phyloP scores from a whole-genome alignment of 2,113 vertebrate genomes.

The Melozone crissalis region DNA sequence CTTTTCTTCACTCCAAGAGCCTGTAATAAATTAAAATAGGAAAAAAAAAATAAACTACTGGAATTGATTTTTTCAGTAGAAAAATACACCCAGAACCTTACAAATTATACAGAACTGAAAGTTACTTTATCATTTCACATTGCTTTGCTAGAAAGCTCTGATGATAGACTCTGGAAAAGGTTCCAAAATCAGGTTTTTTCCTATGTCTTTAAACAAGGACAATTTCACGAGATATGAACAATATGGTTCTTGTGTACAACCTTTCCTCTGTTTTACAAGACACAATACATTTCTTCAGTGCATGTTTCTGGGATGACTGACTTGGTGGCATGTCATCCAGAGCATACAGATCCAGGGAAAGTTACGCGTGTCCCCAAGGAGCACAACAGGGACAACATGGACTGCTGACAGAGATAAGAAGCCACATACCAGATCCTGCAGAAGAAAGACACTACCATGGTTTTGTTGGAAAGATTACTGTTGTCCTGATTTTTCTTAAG shows the following conservation, averaged over 20 bases:
- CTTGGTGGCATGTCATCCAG: too few species aligned
- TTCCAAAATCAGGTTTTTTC: not conserved
- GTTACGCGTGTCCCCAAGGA: not conserved
- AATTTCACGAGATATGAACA: not conserved
- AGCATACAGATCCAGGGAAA: too few species aligned
- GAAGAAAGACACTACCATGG: not conserved
- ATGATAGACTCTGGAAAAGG: not conserved
- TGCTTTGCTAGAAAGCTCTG: not conserved
- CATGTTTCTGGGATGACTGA: not conserved
- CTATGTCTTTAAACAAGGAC: not conserved
- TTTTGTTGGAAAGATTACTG: not conserved
- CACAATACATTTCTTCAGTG: not conserved
- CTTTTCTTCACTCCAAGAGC: not conserved
- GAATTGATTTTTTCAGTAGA: not conserved
- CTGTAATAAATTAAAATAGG: not conserved
- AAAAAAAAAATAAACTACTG: not conserved
- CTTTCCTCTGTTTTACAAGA: not conserved
- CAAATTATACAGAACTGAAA: not conserved
- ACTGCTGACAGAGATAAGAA: not conserved
- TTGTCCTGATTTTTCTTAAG: not conserved
- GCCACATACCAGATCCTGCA: not conserved
- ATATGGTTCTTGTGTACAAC: rapidly evolving
- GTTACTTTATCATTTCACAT: not conserved
- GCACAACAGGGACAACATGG: too few species aligned
- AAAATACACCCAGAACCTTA: not conserved